Percentiles rank a stretch among this genome's conserved stretches.
Evolutionary conservation across 2,888 invertebrate genomes (phyloP).

Genomic region (Platypus cylindrus): DNA sequence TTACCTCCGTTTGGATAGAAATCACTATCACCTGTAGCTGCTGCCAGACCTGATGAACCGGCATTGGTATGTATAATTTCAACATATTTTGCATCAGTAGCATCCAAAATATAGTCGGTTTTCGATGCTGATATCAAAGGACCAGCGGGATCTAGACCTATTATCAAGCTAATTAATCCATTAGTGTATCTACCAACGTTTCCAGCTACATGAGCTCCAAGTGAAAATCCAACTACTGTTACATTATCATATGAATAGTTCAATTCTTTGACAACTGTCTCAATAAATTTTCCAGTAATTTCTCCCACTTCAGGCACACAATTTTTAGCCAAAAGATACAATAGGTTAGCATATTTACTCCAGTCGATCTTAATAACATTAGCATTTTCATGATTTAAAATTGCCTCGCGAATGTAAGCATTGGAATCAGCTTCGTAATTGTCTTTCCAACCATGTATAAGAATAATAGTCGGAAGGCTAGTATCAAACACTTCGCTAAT

Average conservation of each 20-base stretch:
- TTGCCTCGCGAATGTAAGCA: constrained; percentile 9
- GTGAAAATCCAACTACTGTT: constrained; percentile 6
- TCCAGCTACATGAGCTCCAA: constrained; percentile 6
- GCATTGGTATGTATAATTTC: constrained; percentile 5
- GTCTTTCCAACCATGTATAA: constrained; percentile 14
- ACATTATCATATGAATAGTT: background rate
- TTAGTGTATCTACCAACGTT: constrained; percentile 1
- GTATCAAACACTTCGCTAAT: constrained; percentile 8
- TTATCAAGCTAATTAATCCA: constrained; percentile 2
- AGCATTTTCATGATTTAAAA: constrained; percentile 8
- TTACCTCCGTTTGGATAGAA: constrained; percentile 6
- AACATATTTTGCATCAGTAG: constrained; percentile 4
- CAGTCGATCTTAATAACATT: constrained; percentile 14
- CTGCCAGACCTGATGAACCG: constrained; percentile 1
- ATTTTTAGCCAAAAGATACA: constrained; percentile 5
- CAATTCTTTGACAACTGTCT: background rate
- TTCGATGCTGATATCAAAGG: constrained; percentile 2
- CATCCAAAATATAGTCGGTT: background rate
- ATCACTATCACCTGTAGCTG: constrained; percentile 3
- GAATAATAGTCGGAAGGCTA: constrained; percentile 7
- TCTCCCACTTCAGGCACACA: constrained; percentile 2
- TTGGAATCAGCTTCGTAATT: constrained; percentile 11
- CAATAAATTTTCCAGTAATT: background rate
- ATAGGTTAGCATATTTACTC: constrained; percentile 6
- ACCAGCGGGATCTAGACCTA: constrained; percentile 6